phyloP scores from a whole-genome alignment of 30 jellyfish, hydroid and myxozoan species.

The Pseudorhiza aurosa region DNA sequence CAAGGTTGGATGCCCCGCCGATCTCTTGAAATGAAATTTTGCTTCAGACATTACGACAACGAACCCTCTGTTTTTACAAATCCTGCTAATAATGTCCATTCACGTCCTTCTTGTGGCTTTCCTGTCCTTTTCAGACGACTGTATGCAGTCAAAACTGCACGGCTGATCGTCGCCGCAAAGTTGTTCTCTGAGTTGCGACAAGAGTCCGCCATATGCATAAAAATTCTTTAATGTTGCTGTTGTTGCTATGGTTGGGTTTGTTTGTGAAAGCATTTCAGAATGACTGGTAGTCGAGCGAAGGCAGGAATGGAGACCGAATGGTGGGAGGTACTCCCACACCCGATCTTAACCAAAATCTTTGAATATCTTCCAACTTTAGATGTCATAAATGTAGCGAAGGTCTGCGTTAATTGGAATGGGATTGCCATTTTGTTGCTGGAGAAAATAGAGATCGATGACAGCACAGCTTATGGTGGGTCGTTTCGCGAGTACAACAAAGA shows the following conservation, averaged over 20 bases:
- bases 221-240: too few species aligned
- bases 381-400: not conserved
- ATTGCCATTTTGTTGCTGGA: not conserved
- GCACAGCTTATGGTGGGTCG: conserved; percentile 11
- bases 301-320: too few species aligned
- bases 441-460: not conserved
- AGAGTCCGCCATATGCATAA: too few species aligned
- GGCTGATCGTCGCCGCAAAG: conserved; percentile 1
- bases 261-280: too few species aligned
- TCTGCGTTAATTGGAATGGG: not conserved
- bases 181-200: too few species aligned
- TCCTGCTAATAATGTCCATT: conserved; percentile 81
- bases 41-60: too few species aligned
- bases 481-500: not conserved
- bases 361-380: not conserved
- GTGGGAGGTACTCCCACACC: not conserved
- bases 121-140: conserved; percentile 63
- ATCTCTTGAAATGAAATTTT: too few species aligned
- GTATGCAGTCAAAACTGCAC: not conserved
- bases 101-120: conserved; percentile 86
- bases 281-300: too few species aligned
- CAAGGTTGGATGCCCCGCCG: too few species aligned
- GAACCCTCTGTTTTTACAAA: conserved; percentile 52
- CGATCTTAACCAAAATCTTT: not conserved
- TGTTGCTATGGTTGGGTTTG: too few species aligned